Conservation (phyloP, 2,113 vertebrate species). For the Nipponia nippon region DNA sequence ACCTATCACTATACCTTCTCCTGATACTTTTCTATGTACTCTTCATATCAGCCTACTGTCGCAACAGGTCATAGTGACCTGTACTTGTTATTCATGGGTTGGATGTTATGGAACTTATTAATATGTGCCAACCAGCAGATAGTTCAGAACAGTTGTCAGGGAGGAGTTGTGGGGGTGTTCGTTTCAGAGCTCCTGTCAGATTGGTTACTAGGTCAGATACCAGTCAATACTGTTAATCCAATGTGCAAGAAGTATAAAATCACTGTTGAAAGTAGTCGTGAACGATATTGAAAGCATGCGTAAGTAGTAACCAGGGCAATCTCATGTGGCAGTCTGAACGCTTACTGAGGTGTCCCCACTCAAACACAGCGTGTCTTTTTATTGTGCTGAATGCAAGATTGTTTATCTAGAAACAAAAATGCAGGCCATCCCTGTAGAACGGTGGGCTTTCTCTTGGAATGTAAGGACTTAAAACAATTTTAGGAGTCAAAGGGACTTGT, state of each 20-base stretch:
- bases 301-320: not conserved
- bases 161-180: not conserved
- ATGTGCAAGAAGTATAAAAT: not conserved
- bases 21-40: not conserved
- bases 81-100: not conserved
- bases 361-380: not conserved
- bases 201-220: not conserved
- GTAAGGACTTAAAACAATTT: not conserved
- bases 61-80: not conserved
- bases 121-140: not conserved
- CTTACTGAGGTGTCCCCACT: not conserved
- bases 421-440: not conserved
- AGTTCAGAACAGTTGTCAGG: not conserved
- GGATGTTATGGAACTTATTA: not conserved
- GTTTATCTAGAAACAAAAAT: not conserved
- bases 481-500: not conserved
- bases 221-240: not conserved
- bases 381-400: not conserved
- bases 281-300: fast-evolving
- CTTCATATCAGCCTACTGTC: not conserved
- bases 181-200: not conserved
- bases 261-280: not conserved
- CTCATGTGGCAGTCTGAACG: not conserved
- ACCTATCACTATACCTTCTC: not conserved
- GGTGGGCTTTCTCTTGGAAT: not conserved